Evolutionary conservation across 2,113 vertebrate species (phyloP), one percentile per base, ranked within the genome.

Genomic region (Colinus virginianus): DNA sequence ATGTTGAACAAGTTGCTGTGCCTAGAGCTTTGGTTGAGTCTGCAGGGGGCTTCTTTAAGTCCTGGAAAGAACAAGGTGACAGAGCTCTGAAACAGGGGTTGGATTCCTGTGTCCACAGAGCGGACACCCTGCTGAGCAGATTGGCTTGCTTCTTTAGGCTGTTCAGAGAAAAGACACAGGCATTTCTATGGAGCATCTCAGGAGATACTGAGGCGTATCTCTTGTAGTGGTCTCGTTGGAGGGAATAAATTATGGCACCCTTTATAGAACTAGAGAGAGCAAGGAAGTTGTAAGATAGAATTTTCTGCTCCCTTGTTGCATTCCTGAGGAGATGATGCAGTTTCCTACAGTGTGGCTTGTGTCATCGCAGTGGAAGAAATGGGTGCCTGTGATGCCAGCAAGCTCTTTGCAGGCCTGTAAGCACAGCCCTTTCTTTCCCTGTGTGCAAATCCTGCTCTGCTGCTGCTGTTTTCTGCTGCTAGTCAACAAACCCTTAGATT

Each of bases 31-130:
- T 34, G 43, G 16, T 23, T 42, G 68, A 28, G 18, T 46, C 21
- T 22, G 48, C 32, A 61, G 48, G 58, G 19, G 53, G 38, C 23
- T 61, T 36, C 4, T 58, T 18, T 2, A 2, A 40, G 67, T 18
- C 30, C 1, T 8, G 19, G 20, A 5, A 1, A 3, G 30, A 40
- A 1, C 2, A 5, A 40, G 46, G 38, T 1, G 1, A 11, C 7
- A 19, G 67, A 38, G 17, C 3, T 4, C 36, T 15, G 30, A 9
- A 32, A 17, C 15, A 1, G 28, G 43, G 17, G 8, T 28, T 2
- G 5, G 42, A 15, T n/a, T 42, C 2, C 16, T 49, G n/a, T 5
- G 9, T n/a, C n/a, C n/a, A n/a, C 1, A 1, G 30, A 53, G 4
- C 11, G 6, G 48, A 8, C 0, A 2, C 13, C 11, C 28, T 46